Percentiles rank a stretch among this genome's conserved stretches.
Evolutionary conservation across 2,888 invertebrate genomes (phyloP).

Genomic region (Ashinkailepas kermadecensis): DNA sequence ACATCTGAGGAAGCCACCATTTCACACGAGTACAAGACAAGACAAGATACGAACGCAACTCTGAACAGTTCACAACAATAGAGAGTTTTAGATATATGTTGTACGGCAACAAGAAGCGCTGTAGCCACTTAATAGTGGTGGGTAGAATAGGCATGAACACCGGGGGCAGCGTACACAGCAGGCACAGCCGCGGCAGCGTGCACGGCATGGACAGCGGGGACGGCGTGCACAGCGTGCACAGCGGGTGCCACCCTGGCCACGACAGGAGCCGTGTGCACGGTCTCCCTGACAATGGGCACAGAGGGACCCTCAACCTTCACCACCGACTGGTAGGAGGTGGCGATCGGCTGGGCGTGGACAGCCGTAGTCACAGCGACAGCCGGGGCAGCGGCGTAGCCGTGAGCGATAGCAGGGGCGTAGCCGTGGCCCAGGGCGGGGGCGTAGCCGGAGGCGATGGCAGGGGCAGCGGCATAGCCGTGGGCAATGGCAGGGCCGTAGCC

Average conservation of each 20-base stretch:
- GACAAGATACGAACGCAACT: too few species aligned
- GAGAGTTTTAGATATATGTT: too few species aligned
- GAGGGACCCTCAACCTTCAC: not conserved
- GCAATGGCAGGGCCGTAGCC: not conserved
- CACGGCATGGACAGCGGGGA: not conserved
- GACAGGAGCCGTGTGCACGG: constrained; percentile 11
- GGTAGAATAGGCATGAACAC: not conserved
- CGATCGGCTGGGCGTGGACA: not conserved
- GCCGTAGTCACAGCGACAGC: not conserved
- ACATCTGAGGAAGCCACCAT: too few species aligned
- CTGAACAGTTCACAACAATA: too few species aligned
- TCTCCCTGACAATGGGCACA: not conserved
- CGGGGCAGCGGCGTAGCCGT: constrained; percentile 21
- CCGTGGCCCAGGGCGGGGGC: not conserved
- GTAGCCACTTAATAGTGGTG: too few species aligned
- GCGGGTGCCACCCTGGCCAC: not conserved
- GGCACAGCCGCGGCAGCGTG: not conserved
- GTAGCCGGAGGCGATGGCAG: not conserved
- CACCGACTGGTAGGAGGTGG: not conserved
- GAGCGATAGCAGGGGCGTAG: not conserved
- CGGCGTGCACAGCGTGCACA: not conserved
- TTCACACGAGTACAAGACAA: too few species aligned
- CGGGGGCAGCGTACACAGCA: constrained; percentile 26
- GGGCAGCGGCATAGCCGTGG: constrained; percentile 10
- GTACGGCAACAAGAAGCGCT: too few species aligned